Base-by-base conservation (phyloP, 1,140 invertebrate species). In the Ctenoplectra terminalis region DNA sequence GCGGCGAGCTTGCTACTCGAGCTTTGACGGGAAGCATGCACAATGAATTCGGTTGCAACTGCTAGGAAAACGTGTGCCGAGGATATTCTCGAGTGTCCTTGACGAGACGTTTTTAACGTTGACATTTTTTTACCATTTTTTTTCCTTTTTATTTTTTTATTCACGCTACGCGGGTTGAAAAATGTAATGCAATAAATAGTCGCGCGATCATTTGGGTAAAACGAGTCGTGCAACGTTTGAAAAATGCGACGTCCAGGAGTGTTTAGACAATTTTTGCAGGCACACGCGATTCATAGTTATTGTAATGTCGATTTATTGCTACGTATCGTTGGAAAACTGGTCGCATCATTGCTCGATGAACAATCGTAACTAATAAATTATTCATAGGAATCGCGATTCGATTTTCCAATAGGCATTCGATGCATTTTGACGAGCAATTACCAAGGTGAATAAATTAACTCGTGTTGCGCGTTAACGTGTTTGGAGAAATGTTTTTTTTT, bases 301-400 rank as follows among this genome's bases (percentile, higher is more conserved):
- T n/a, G n/a, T 40, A 40, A 9, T 48, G 46, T 40, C 46, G 46
- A 48, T 48, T n/a, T n/a, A 15, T 11, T 48, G 13, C 1, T 15
- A 48, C 40, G 40, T 20, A 43, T 29, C n/a, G 13, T 20, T 11
- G 13, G 1, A 1, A 20, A 67, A 46, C 15, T 8, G 46, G 40
- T 6, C 17, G 40, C 29, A 60, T 60, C 56, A 2, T 31, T 31
- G 29, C 26, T 43, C 15, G 9, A 66, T 20, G 40, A 46, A 29
- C 17, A 29, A 64, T 11, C 23, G 9, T n/a, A n/a, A n/a, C n/a
- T 13, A 58, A 9, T 67, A 40, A 67, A 67, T 67, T 67, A 67
- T 67, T 67, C n/a, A 67, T 67, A 17, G 17, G n/a, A 0, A 26
- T 26, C 63, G 63, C n/a, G 37, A 40, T n/a, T 67, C 26, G 26